Percentiles rank a stretch among this genome's conserved stretches.
Evolutionary conservation across 2,888 invertebrate genomes (phyloP).

Genomic region (Sinhomidia bicolor): DNA sequence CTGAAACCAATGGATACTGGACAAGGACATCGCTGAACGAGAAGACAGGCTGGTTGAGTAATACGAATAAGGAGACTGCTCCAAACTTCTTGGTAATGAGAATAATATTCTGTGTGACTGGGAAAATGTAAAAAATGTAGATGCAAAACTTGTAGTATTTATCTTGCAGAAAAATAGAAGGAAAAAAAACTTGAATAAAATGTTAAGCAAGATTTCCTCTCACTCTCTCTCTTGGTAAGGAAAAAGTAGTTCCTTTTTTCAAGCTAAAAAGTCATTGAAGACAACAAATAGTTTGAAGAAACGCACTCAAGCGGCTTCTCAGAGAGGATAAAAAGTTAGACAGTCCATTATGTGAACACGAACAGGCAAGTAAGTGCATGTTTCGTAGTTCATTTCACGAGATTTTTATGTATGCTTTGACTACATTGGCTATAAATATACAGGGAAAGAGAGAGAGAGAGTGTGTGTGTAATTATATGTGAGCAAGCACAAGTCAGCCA

Average conservation of each 20-base stretch:
- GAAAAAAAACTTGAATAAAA: too few species aligned
- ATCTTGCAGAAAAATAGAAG: neutral
- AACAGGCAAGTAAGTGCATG: neutral
- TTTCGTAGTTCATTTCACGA: neutral
- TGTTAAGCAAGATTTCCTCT: neutral
- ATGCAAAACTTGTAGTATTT: neutral
- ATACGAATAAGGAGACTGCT: too few species aligned
- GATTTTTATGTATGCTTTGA: neutral
- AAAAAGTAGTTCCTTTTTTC: neutral
- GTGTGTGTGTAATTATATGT: constrained; percentile 8
- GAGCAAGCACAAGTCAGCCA: too few species aligned
- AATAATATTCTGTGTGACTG: neutral
- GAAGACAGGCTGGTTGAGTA: too few species aligned
- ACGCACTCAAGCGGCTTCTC: neutral
- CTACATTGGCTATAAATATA: too few species aligned
- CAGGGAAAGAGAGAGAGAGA: too few species aligned
- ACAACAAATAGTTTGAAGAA: constrained; percentile 14
- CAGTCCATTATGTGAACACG: neutral
- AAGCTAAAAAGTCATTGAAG: neutral
- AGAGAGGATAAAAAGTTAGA: neutral
- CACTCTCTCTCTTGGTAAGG: neutral
- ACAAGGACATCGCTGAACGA: too few species aligned
- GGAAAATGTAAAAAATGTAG: neutral
- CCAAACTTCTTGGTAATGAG: neutral
- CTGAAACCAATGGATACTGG: too few species aligned